Evolutionary conservation across 2,113 vertebrate genomes (phyloP).

Genomic region (Tretioscincus oriximinensis): DNA sequence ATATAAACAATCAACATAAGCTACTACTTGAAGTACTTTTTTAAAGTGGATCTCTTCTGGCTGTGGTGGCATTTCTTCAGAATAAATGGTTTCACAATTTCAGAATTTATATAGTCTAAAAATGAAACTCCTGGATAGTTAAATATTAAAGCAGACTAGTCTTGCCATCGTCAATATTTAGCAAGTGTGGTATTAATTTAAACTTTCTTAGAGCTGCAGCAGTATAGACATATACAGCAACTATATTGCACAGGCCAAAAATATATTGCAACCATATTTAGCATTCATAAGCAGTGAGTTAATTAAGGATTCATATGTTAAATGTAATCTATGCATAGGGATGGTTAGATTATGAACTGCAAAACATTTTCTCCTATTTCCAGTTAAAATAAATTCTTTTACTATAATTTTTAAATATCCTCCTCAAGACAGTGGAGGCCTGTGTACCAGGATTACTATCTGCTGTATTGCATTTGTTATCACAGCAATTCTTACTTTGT

Average conservation of each 20-base stretch:
- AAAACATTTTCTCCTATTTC: background rate
- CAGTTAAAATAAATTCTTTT: no score
- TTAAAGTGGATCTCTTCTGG: background rate
- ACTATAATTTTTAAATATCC: no score
- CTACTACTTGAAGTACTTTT: slow-evolving; percentile 8
- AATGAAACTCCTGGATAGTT: slow-evolving; percentile 5
- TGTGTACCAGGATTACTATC: no score
- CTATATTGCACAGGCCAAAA: background rate
- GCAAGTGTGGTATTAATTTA: background rate
- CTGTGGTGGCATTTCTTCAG: background rate
- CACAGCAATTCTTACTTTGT: no score
- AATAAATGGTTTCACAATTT: slow-evolving; percentile 13
- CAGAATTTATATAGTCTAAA: background rate
- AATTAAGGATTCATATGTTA: background rate
- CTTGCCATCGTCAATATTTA: background rate
- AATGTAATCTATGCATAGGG: background rate
- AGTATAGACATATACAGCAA: background rate
- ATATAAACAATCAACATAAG: background rate
- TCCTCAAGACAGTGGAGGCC: no score
- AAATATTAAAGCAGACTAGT: background rate
- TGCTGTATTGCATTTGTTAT: no score
- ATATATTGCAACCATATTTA: background rate
- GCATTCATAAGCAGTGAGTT: background rate
- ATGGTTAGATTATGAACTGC: background rate
- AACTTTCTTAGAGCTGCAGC: background rate